These are phyloP conservation scores for Amblyteles armatorius DNA, from an alignment of 2,888 invertebrate species.

Conservation along the genomic window DNA sequence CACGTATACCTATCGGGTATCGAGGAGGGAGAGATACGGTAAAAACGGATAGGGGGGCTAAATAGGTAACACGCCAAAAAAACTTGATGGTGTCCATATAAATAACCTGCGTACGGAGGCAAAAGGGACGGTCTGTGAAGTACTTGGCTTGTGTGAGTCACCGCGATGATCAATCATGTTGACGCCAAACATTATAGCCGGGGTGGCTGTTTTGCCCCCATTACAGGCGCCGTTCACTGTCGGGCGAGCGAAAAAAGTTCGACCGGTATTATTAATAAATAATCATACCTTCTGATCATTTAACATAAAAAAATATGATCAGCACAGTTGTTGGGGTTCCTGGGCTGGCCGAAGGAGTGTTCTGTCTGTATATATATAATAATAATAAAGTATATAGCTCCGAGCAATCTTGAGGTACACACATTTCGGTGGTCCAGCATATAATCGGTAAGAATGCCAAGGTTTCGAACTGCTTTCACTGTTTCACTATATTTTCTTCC, in stretches of 20 bases:
- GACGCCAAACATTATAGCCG: neutral
- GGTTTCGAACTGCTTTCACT: slow-evolving; percentile 56
- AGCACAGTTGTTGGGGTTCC: neutral
- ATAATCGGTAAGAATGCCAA: slow-evolving; percentile 22
- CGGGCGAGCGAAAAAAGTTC: neutral
- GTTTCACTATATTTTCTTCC: slow-evolving; percentile 45
- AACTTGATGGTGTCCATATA: neutral
- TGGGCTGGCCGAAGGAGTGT: neutral
- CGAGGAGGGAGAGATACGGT: no score
- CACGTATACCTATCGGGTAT: neutral
- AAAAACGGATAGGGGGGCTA: neutral
- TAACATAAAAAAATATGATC: neutral
- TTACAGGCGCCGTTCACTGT: neutral
- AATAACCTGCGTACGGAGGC: neutral
- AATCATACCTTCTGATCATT: neutral
- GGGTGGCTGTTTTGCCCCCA: neutral
- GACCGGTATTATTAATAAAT: neutral
- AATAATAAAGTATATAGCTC: neutral
- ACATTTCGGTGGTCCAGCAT: slow-evolving; percentile 26
- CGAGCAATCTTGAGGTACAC: neutral
- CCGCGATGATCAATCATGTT: neutral
- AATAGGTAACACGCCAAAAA: neutral
- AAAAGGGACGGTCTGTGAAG: neutral
- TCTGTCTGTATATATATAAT: neutral
- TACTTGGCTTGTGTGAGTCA: neutral